phyloP scores from a whole-genome alignment of 1,140 invertebrate genomes.

The Pachyrhynchus sulphureomaculatus region DNA sequence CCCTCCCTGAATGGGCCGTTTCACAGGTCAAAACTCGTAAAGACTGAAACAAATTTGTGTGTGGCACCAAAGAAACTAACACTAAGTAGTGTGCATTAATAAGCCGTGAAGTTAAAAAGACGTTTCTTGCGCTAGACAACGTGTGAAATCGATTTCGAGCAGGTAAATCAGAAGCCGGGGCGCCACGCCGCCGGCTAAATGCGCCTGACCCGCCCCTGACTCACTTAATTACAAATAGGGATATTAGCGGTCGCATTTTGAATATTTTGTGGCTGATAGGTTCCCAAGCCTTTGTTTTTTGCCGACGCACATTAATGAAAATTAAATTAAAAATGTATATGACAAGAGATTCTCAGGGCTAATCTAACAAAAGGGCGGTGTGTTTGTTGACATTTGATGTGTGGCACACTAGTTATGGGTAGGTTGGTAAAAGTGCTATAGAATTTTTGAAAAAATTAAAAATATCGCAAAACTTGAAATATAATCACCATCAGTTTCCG shows the following conservation, averaged over 20 bases:
- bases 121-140: slow-evolving; percentile 32
- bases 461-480: no score
- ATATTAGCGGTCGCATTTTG: slow-evolving; percentile 30
- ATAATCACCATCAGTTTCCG: no score
- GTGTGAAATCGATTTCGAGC: slow-evolving; percentile 39
- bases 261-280: slow-evolving; percentile 20
- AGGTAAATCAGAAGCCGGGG: slow-evolving; percentile 38
- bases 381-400: no score
- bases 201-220: slow-evolving; percentile 28
- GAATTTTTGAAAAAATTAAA: no score
- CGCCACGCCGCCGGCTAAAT: slow-evolving; percentile 37
- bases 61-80: slow-evolving; percentile 9
- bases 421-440: no score
- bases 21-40: slow-evolving; percentile 17
- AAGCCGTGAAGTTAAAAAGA: slow-evolving; percentile 28
- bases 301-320: slow-evolving; percentile 19
- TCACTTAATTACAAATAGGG: slow-evolving; percentile 37
- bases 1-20: slow-evolving; percentile 7
- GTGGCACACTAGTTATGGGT: no score
- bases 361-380: no score
- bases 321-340: slow-evolving; percentile 22
- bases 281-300: slow-evolving; percentile 26
- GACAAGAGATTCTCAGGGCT: no score
- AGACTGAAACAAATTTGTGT: slow-evolving; percentile 11
- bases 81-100: slow-evolving; percentile 27